A percentile compares a stretch with the other conserved stretches of the same genome.
Evolutionary conservation across 30 jellyfish, hydroid and myxozoan genomes (phyloP).

Genomic region (Nemopilema nomurai): DNA sequence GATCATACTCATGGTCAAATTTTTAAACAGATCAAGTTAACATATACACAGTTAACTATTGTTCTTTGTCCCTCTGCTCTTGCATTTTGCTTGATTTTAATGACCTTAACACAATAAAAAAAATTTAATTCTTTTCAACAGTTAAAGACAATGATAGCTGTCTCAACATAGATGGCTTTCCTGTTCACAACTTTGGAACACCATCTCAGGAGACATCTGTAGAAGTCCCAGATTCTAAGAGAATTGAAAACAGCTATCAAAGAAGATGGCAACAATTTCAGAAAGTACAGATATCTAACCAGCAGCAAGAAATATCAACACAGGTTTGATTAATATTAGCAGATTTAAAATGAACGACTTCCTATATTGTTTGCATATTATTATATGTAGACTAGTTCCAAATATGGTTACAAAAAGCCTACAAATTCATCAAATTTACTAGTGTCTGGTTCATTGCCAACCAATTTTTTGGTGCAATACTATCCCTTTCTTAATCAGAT

Average conservation of each 20-base stretch:
- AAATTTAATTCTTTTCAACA: not conserved
- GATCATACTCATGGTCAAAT: no score
- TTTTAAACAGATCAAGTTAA: no score
- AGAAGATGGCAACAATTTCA: slow-evolving; percentile 74
- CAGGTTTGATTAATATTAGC: slow-evolving; percentile 1
- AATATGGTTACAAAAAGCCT: not conserved
- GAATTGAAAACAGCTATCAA: slow-evolving; percentile 55
- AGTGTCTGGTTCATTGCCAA: not conserved
- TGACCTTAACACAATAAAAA: no score
- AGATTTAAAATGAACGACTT: not conserved
- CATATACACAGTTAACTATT: no score
- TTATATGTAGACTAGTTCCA: not conserved
- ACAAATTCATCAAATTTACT: not conserved
- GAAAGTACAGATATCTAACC: slow-evolving; percentile 43
- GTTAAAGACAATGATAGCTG: slow-evolving; percentile 19
- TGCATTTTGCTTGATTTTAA: no score
- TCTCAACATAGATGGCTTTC: slow-evolving; percentile 53
- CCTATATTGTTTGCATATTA: no score
- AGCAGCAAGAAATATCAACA: slow-evolving; percentile 25
- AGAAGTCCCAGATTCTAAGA: slow-evolving; percentile 16
- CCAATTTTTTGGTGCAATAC: no score
- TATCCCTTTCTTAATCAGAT: no score
- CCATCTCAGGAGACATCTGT: slow-evolving; percentile 11
- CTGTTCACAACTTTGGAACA: slow-evolving; percentile 39
- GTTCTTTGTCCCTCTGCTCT: no score